Conservation (phyloP, 2,113 vertebrate genomes). For the Pitta sordida region DNA sequence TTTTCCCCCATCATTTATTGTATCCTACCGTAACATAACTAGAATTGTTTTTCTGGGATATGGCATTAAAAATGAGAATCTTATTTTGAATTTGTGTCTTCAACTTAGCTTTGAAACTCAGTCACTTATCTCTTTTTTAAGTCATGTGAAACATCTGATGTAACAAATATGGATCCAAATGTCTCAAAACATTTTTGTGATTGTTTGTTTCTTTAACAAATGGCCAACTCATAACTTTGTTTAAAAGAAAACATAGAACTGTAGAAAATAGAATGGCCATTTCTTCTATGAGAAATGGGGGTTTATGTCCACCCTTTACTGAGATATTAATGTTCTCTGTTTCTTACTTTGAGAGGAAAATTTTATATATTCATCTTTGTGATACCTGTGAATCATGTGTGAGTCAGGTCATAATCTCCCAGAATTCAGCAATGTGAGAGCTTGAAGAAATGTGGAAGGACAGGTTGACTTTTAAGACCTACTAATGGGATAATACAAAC, state of each 20-base stretch:
- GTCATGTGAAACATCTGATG: rapidly evolving
- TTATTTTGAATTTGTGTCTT: neutral
- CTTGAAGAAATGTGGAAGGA: neutral
- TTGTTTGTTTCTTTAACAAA: neutral
- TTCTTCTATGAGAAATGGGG: neutral
- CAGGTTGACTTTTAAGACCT: neutral
- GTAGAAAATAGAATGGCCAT: neutral
- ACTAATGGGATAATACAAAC: neutral
- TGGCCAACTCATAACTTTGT: neutral
- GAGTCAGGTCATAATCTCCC: neutral
- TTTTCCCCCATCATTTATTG: neutral
- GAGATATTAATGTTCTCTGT: neutral
- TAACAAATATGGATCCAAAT: neutral
- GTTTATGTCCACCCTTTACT: neutral
- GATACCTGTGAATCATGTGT: neutral
- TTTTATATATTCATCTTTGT: neutral
- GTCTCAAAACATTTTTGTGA: neutral
- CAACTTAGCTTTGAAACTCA: neutral
- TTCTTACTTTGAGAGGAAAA: neutral
- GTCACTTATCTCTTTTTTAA: neutral
- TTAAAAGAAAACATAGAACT: neutral
- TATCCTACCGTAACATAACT: neutral
- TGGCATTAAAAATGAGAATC: neutral
- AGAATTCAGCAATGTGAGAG: neutral
- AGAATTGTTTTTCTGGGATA: neutral